phyloP scores from a whole-genome alignment of 2,888 invertebrate species.

The Syritta pipiens region DNA sequence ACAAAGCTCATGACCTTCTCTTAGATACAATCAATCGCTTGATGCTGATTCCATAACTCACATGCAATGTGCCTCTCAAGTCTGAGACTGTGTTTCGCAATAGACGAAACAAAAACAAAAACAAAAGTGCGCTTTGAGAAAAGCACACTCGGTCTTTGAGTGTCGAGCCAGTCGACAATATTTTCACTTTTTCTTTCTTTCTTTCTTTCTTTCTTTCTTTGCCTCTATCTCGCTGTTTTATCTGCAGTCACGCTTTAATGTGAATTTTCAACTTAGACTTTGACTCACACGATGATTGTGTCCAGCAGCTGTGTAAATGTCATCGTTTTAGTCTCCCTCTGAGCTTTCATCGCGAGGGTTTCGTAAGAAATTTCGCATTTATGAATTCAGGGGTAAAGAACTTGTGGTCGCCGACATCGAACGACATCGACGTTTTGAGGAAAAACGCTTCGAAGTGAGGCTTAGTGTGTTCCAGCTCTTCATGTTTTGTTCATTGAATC shows the following conservation, averaged over 20 bases:
- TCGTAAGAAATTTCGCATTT: not conserved
- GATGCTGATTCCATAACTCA: constrained; percentile 3
- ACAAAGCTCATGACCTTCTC: too few relatives aligned
- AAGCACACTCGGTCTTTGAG: not conserved
- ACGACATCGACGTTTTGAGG: too few relatives aligned
- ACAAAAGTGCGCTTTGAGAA: not conserved
- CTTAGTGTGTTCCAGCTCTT: too few relatives aligned
- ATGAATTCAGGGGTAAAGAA: constrained; percentile 7
- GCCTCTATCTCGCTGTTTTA: constrained; percentile 5
- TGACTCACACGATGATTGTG: constrained; percentile 23
- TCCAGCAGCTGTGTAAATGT: constrained; percentile 36
- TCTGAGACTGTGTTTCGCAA: constrained; percentile 5
- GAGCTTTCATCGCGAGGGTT: constrained; percentile 50
- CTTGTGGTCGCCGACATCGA: not conserved
- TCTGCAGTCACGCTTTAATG: constrained; percentile 25
- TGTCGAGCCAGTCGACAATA: not conserved
- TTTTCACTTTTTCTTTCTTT: constrained; percentile 26
- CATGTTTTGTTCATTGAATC: too few relatives aligned
- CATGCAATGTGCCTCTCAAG: not conserved
- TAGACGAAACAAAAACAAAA: not conserved
- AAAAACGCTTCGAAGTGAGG: too few relatives aligned
- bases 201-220: not conserved
- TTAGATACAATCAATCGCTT: constrained; percentile 7
- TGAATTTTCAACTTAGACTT: constrained; percentile 43
- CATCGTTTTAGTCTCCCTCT: constrained; percentile 1